A percentile compares a stretch with the other conserved stretches of the same genome.
Conservation (phyloP, 2,888 invertebrate genomes). For the Himalopsyche kuldschensis region DNA sequence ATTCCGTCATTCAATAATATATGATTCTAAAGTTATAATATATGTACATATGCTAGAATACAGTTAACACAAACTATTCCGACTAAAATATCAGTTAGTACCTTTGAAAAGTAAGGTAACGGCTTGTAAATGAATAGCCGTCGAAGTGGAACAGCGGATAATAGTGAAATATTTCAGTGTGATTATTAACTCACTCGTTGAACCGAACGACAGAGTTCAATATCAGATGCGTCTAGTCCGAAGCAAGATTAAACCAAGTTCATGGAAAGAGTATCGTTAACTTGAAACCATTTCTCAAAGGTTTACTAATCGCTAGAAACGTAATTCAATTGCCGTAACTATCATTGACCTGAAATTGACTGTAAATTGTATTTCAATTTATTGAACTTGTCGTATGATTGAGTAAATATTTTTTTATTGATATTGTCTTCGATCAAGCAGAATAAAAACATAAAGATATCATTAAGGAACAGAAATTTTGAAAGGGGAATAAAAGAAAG, state of each 20-base stretch:
- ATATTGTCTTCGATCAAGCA: too few relatives aligned
- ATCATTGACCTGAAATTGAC: not conserved
- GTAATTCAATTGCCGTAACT: not conserved
- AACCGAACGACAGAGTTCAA: not conserved
- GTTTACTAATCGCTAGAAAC: not conserved
- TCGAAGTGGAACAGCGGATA: not conserved
- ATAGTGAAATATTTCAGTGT: not conserved
- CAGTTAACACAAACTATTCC: too few relatives aligned
- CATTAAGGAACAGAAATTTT: too few relatives aligned
- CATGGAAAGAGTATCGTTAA: not conserved
- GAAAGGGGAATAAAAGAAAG: too few relatives aligned
- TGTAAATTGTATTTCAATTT: not conserved
- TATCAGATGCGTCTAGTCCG: not conserved
- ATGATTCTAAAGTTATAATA: too few relatives aligned
- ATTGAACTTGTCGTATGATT: not conserved
- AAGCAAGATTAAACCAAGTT: not conserved
- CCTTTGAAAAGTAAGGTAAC: too few relatives aligned
- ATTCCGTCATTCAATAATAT: too few relatives aligned
- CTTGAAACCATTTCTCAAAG: not conserved
- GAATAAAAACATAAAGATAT: too few relatives aligned
- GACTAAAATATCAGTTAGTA: too few relatives aligned
- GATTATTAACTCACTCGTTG: not conserved
- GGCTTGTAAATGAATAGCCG: too few relatives aligned
- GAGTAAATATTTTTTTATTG: too few relatives aligned
- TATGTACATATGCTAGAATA: too few relatives aligned